Evolutionary conservation across 2,113 vertebrate species (phyloP).

Genomic region (Plecturocebus donacophilus): DNA sequence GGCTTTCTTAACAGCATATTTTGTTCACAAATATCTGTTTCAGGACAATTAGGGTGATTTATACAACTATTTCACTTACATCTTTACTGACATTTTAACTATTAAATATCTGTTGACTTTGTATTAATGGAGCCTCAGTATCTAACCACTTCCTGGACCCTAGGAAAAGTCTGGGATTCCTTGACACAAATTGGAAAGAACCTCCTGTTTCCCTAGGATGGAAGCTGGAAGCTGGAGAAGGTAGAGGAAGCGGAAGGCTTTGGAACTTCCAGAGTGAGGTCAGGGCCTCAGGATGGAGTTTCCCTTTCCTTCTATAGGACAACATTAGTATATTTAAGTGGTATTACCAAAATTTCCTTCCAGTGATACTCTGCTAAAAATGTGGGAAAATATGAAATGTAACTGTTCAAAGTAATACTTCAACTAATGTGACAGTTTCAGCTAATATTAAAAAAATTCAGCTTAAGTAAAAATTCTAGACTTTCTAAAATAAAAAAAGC

Average conservation of each 20-base stretch:
- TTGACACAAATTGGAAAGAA: neutral
- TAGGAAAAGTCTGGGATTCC: neutral
- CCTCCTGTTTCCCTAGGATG: neutral
- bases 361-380: neutral
- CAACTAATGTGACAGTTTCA: neutral
- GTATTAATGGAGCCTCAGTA: neutral
- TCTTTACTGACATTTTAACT: neutral
- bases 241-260: neutral
- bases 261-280: fast-evolving
- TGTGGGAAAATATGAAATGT: neutral
- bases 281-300: neutral
- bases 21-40: neutral
- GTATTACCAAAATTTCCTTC: neutral
- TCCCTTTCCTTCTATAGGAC: neutral
- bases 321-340: fast-evolving
- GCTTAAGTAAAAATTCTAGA: neutral
- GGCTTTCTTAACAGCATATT: neutral
- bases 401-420: neutral
- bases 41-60: neutral
- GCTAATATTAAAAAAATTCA: neutral
- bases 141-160: neutral
- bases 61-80: neutral
- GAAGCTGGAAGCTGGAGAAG: fast-evolving
- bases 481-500: neutral
- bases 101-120: neutral